These are phyloP conservation scores for Netelia inedita DNA, from an alignment of 2,888 invertebrate genomes.

Conservation along the genomic window DNA sequence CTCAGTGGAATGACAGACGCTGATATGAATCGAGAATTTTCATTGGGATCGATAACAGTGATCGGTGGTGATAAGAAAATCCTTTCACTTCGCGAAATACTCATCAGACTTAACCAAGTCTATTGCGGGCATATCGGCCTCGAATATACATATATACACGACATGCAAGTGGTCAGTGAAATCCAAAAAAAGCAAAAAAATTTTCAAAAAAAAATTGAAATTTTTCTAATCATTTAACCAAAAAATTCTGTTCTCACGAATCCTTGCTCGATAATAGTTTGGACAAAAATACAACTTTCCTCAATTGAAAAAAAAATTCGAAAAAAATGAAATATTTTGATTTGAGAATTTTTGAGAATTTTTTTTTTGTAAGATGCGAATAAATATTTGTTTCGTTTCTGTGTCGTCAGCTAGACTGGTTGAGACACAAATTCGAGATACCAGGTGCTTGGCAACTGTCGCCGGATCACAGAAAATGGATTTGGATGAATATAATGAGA, in stretches of 20 bases:
- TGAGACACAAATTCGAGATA: conserved; percentile 79
- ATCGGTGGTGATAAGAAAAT: conserved; percentile 77
- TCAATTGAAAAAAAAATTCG: background rate
- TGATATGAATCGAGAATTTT: conserved; percentile 78
- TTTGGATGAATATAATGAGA: conserved; percentile 79
- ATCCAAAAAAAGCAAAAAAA: background rate
- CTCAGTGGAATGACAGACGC: conserved; percentile 77
- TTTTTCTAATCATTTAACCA: too few species aligned
- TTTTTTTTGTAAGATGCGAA: background rate
- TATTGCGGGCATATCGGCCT: conserved; percentile 81
- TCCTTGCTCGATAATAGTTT: too few species aligned
- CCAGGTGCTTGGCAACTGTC: conserved; percentile 77
- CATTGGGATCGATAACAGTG: conserved; percentile 74
- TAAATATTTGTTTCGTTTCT: background rate
- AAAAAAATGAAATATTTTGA: background rate
- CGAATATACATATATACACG: conserved; percentile 80
- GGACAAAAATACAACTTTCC: background rate
- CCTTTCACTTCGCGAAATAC: conserved; percentile 78
- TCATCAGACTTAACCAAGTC: conserved; percentile 79
- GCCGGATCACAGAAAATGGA: conserved; percentile 76
- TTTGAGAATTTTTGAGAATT: background rate
- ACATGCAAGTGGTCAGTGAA: conserved; percentile 73
- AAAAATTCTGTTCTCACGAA: too few species aligned
- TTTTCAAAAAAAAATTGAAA: too few species aligned
- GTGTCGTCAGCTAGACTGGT: conserved; percentile 77